Percentiles rank a stretch among this genome's conserved stretches.
These are phyloP conservation scores for Acholoe squamosa DNA, from an alignment of 2,888 invertebrate species.

Conservation along the genomic window DNA sequence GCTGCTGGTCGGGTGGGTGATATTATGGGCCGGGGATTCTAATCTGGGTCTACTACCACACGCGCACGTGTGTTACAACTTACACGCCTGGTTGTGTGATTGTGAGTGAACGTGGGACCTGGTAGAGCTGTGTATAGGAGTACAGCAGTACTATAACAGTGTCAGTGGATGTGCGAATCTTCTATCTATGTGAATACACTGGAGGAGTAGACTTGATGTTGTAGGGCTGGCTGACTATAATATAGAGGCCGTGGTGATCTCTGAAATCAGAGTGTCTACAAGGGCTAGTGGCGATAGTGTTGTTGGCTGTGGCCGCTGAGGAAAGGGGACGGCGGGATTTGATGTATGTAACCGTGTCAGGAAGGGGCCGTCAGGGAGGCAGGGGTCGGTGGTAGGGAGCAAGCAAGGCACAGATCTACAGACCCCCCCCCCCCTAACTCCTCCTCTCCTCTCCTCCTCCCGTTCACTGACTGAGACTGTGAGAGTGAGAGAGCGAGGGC, in stretches of 20 bases:
- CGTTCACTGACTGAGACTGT: neutral
- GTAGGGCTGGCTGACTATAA: no score
- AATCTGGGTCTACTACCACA: constrained; percentile 42
- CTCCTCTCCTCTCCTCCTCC: no score
- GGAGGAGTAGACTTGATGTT: no score
- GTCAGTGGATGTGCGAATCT: no score
- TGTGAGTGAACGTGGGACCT: constrained; percentile 24
- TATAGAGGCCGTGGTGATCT: no score
- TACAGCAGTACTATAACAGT: no score
- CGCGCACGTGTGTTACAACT: neutral
- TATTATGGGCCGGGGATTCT: constrained; percentile 53
- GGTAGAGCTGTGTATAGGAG: neutral
- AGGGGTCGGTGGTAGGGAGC: constrained; percentile 52
- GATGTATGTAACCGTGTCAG: constrained; percentile 49
- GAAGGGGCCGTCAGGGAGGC: neutral
- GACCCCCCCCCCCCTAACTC: constrained; percentile 34
- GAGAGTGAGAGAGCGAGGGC: neutral
- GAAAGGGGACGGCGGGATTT: constrained; percentile 5
- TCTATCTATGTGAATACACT: no score
- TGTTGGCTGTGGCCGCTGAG: no score
- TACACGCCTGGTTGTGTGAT: neutral
- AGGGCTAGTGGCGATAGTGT: no score
- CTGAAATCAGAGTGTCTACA: no score
- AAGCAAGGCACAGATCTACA: no score
- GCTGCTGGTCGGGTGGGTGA: neutral